These are phyloP conservation scores for Leistus spinibarbis DNA, from an alignment of 2,888 invertebrate species.

Conservation along the genomic window DNA sequence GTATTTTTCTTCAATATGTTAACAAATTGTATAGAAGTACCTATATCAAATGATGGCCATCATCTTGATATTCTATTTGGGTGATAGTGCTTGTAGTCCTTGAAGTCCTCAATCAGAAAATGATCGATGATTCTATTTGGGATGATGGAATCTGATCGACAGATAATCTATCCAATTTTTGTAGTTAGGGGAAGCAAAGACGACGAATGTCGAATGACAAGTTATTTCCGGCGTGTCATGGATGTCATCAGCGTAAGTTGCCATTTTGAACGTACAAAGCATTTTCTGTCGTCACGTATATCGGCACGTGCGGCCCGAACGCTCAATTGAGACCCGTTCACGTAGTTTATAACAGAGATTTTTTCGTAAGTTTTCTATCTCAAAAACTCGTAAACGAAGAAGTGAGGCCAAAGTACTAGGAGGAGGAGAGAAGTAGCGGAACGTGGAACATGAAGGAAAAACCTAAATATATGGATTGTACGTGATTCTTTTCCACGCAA, in stretches of 20 bases:
- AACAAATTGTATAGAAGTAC: background rate
- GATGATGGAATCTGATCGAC: background rate
- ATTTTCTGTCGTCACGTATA: background rate
- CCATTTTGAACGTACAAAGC: conserved; percentile 1
- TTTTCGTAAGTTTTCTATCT: conserved; percentile 34
- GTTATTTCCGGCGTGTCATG: conserved; percentile 15
- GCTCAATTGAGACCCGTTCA: conserved; percentile 35
- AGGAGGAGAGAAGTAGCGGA: background rate
- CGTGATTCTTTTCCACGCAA: conserved; percentile 32
- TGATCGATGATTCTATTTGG: background rate
- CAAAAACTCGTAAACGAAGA: conserved; percentile 5
- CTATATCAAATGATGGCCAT: background rate
- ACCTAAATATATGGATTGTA: conserved; percentile 36
- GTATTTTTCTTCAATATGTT: background rate
- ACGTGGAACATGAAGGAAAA: conserved; percentile 16
- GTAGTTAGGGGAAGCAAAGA: background rate
- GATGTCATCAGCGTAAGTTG: conserved; percentile 20
- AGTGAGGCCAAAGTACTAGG: background rate
- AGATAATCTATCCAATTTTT: background rate
- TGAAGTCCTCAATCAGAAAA: background rate
- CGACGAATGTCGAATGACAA: background rate
- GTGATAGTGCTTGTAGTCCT: background rate
- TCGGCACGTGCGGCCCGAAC: conserved; percentile 26
- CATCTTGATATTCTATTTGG: background rate
- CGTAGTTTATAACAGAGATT: conserved; percentile 37